Evolutionary conservation across 2,113 vertebrate species (phyloP).

Genomic region (Melospiza georgiana): DNA sequence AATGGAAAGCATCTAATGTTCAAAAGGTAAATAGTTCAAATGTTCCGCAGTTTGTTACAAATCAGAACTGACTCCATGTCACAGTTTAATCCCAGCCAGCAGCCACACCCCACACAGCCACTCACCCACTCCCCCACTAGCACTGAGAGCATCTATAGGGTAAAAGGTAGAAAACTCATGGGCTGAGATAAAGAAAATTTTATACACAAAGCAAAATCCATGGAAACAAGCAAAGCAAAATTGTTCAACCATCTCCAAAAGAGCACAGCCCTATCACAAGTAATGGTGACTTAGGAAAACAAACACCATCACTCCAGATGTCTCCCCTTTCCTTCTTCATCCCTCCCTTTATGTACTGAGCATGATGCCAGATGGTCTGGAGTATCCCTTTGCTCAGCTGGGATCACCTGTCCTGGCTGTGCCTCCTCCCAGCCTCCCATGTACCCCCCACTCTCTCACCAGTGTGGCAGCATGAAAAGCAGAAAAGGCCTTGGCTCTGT

Average conservation of each 20-base stretch:
- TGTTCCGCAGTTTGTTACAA: background rate
- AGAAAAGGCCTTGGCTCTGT: background rate
- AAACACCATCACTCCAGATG: background rate
- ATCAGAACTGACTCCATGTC: background rate
- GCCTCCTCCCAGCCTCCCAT: background rate
- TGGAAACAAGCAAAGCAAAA: background rate
- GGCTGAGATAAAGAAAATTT: background rate
- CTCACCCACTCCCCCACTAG: background rate
- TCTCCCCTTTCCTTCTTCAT: background rate
- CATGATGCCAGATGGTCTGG: accelerated
- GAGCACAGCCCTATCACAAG: background rate
- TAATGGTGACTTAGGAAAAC: background rate
- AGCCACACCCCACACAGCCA: background rate
- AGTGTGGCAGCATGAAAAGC: background rate
- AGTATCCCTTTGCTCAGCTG: background rate
- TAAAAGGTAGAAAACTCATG: background rate
- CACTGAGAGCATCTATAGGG: background rate
- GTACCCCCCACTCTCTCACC: background rate
- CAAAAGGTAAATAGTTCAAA: background rate
- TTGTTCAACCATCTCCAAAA: background rate
- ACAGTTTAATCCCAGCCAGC: background rate
- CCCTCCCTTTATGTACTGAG: background rate
- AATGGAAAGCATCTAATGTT: background rate
- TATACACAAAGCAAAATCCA: background rate
- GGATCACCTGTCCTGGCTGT: background rate